A percentile compares a stretch with the other conserved stretches of the same genome.
Conservation (phyloP, 53 echinoderm and acorn worm genomes). For the Echinarachnius parma region DNA sequence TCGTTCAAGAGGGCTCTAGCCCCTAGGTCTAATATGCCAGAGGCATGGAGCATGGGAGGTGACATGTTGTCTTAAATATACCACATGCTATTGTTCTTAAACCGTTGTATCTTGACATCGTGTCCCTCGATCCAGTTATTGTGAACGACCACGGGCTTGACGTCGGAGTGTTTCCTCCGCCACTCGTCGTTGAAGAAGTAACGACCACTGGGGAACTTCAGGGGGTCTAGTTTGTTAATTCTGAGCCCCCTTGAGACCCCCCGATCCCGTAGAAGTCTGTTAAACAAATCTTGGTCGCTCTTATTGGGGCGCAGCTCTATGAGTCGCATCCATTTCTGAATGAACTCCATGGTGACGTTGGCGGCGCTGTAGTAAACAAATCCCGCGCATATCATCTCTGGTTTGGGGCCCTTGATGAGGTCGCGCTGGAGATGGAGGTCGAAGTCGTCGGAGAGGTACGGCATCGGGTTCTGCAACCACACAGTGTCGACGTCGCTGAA, state of each 20-base stretch:
- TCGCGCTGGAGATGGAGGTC: conserved; percentile 61
- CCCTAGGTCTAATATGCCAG: too few relatives aligned
- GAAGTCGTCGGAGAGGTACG: conserved; percentile 58
- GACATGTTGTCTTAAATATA: too few relatives aligned
- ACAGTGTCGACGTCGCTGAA: conserved; percentile 79
- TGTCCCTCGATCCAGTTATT: conserved; percentile 76
- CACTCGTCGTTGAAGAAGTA: conserved; percentile 58
- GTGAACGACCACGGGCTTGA: conserved; percentile 56
- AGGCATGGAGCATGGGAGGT: too few relatives aligned
- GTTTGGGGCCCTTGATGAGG: conserved; percentile 1
- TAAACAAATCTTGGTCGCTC: conserved; percentile 63
- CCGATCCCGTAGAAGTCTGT: conserved; percentile 20
- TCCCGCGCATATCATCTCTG: conserved; percentile 54
- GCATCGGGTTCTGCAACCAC: conserved; percentile 67
- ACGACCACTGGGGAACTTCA: conserved; percentile 55
- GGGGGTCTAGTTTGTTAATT: conserved; percentile 37
- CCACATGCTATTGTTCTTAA: conserved; percentile 63
- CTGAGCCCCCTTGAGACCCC: background rate
- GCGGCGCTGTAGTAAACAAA: conserved; percentile 64
- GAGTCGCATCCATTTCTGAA: conserved; percentile 47
- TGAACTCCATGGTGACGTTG: conserved; percentile 36
- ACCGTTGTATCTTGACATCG: conserved; percentile 63
- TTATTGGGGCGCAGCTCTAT: conserved; percentile 19
- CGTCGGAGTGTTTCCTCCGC: conserved; percentile 31
- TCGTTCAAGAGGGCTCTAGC: too few relatives aligned